These are phyloP conservation scores for Drosophila mercatorum DNA, from an alignment of 2,888 invertebrate species.

Conservation along the genomic window DNA sequence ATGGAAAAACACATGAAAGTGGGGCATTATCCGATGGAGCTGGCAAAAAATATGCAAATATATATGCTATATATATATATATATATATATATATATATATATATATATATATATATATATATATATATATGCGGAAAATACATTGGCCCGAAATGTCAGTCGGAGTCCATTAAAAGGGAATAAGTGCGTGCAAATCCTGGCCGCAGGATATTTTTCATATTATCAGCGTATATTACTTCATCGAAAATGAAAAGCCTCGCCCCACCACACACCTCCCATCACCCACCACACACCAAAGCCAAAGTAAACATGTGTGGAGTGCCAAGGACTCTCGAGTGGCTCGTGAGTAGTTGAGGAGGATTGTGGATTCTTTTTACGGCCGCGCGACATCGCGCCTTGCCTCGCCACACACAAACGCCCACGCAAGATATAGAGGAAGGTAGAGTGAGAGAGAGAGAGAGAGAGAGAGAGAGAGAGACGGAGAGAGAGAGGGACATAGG, in stretches of 20 bases:
- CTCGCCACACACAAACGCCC: conserved; percentile 23
- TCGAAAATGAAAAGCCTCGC: conserved; percentile 65
- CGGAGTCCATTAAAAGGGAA: conserved; percentile 76
- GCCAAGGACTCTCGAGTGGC: conserved; percentile 23
- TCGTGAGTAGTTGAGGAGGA: conserved; percentile 40
- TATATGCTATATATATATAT: too few species aligned
- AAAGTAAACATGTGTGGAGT: conserved; percentile 62
- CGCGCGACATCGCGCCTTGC: conserved; percentile 47
- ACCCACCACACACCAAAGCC: conserved; percentile 8
- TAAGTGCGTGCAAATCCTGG: conserved; percentile 79
- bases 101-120: too few species aligned
- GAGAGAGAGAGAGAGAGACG: too few species aligned
- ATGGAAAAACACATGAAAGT: background rate
- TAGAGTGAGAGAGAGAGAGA: background rate
- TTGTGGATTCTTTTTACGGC: conserved; percentile 44
- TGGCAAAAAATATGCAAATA: conserved; percentile 33
- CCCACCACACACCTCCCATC: background rate
- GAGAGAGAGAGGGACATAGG: background rate
- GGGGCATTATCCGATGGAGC: conserved; percentile 25
- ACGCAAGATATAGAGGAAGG: conserved; percentile 1
- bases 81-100: conserved; percentile 11
- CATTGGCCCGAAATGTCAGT: conserved; percentile 29
- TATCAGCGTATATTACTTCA: conserved; percentile 78
- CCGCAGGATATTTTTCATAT: conserved; percentile 74
- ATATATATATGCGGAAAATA: conserved; percentile 21